Percentiles rank a stretch among this genome's conserved stretches.
Evolutionary conservation across 1,140 invertebrate genomes (phyloP).

Genomic region (Conus betulinus): DNA sequence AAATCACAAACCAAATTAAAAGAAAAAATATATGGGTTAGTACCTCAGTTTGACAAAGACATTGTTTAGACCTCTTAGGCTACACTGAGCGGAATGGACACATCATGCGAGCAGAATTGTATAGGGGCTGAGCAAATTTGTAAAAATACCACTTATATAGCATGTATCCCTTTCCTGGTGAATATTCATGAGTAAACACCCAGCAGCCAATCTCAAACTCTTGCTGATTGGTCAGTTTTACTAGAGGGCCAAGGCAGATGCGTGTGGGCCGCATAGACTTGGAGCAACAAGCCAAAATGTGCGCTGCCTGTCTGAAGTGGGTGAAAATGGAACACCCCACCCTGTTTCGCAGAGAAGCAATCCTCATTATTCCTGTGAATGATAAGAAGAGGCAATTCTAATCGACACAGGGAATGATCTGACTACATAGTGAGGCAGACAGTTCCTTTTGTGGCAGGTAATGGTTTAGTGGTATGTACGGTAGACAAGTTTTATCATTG

Average conservation of each 20-base stretch:
- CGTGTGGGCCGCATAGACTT: not conserved
- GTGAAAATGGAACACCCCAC: not conserved
- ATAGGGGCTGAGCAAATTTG: not conserved
- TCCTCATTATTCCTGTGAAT: no score
- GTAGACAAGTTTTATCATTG: no score
- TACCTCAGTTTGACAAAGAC: not conserved
- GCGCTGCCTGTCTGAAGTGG: not conserved
- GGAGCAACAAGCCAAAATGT: not conserved
- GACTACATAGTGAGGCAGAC: no score
- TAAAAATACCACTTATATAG: not conserved
- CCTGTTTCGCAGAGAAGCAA: no score
- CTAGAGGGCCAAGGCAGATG: not conserved
- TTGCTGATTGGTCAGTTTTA: not conserved
- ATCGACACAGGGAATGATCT: no score
- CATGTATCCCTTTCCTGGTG: not conserved
- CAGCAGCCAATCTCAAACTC: not conserved
- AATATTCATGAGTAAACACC: not conserved
- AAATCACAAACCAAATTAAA: not conserved
- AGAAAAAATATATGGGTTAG: no score
- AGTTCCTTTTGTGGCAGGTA: no score
- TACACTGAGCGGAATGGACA: not conserved
- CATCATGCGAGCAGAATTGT: not conserved
- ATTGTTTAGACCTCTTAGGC: not conserved
- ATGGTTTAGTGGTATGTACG: no score
- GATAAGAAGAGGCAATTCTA: no score